A percentile compares a stretch with the other conserved stretches of the same genome.
Conservation (phyloP, 2,888 invertebrate genomes). For the Alsophila aescularia region DNA sequence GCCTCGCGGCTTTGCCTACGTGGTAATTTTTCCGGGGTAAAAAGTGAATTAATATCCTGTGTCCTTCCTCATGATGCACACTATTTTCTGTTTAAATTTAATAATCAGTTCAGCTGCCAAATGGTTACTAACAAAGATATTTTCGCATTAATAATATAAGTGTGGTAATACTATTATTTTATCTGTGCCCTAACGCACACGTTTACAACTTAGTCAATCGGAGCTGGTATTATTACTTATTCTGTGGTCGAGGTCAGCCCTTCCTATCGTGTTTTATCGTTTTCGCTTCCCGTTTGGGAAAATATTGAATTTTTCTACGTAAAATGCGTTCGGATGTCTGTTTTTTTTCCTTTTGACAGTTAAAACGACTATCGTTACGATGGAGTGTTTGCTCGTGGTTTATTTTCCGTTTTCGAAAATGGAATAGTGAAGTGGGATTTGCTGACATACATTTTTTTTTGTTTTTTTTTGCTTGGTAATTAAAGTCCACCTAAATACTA, state of each 20-base stretch:
- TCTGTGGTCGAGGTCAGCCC: conserved; percentile 65
- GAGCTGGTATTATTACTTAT: background rate
- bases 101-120: too few species aligned
- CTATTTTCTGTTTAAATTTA: too few species aligned
- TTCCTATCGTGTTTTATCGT: conserved; percentile 57
- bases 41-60: too few species aligned
- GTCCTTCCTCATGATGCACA: too few species aligned
- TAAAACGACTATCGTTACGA: background rate
- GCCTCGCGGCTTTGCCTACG: too few species aligned
- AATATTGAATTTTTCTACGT: conserved; percentile 23
- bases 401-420: background rate
- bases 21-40: too few species aligned
- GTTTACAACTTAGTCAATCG: background rate
- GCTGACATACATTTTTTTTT: background rate
- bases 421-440: background rate
- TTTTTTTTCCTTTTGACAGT: background rate
- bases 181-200: too few species aligned
- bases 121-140: too few species aligned
- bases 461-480: too few species aligned
- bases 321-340: background rate
- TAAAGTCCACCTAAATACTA: too few species aligned
- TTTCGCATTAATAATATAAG: too few species aligned
- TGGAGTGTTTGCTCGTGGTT: background rate
- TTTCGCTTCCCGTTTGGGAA: conserved; percentile 22
- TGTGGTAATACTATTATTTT: too few species aligned